phyloP scores from a whole-genome alignment of 2,888 invertebrate genomes.

The Cantharis rustica region DNA sequence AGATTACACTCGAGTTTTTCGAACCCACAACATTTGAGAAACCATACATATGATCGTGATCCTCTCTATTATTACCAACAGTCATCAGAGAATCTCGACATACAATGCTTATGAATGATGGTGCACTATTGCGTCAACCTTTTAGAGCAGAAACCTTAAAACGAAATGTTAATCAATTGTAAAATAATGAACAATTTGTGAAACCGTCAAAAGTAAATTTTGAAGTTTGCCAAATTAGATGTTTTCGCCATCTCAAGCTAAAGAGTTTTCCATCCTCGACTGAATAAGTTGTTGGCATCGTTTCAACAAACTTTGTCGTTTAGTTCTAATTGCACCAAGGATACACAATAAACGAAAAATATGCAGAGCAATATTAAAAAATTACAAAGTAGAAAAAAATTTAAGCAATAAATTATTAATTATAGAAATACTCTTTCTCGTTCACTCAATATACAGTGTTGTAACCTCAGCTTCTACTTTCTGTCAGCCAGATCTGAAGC shows the following conservation, averaged over 20 bases:
- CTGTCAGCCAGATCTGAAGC: too few species aligned
- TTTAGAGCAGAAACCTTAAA: background rate
- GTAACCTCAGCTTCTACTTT: too few species aligned
- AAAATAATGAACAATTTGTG: background rate
- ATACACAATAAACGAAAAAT: background rate
- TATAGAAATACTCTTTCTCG: too few species aligned
- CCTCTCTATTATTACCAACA: background rate
- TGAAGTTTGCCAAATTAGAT: background rate
- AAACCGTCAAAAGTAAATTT: background rate
- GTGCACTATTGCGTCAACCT: background rate
- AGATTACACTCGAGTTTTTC: background rate
- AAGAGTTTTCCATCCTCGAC: background rate
- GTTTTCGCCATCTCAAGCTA: background rate
- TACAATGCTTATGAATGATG: background rate
- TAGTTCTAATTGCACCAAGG: background rate
- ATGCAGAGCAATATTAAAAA: background rate
- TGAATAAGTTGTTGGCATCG: background rate
- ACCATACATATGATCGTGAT: background rate
- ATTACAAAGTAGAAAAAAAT: background rate
- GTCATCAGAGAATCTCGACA: background rate
- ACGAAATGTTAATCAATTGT: background rate
- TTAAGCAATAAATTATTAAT: background rate
- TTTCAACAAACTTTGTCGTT: background rate
- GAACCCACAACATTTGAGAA: background rate
- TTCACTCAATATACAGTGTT: too few species aligned